Evolutionary conservation across 2,113 vertebrate species (phyloP).

Genomic region (Perca fluviatilis): DNA sequence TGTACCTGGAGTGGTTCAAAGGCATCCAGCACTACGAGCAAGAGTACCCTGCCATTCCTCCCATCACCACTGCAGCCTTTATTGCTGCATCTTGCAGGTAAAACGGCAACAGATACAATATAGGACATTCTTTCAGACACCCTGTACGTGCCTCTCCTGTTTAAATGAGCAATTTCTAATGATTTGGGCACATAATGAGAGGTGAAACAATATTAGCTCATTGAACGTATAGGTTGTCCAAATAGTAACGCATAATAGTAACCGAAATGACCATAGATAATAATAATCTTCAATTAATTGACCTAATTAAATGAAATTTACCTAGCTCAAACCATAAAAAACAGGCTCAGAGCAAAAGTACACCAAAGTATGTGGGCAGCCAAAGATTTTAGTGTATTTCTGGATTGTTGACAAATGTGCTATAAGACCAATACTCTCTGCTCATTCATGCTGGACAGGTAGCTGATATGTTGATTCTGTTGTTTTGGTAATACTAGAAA

Average conservation of each 20-base stretch:
- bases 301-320: too few relatives aligned
- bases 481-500: too few relatives aligned
- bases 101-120: slow-evolving; percentile 49
- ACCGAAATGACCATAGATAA: neutral
- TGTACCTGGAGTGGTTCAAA: slow-evolving; percentile 94
- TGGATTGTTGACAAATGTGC: too few relatives aligned
- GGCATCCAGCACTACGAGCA: slow-evolving; percentile 93
- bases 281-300: too few relatives aligned
- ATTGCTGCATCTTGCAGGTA: slow-evolving; percentile 94
- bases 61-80: slow-evolving; percentile 91
- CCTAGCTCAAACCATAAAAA: neutral
- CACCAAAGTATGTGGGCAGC: neutral
- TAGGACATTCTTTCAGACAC: neutral
- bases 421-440: too few relatives aligned
- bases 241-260: neutral
- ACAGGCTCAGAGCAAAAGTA: neutral
- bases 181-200: neutral
- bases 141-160: neutral
- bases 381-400: too few relatives aligned
- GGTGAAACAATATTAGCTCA: neutral
- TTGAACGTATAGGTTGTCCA: neutral
- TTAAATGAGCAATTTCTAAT: neutral
- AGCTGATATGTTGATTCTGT: too few relatives aligned
- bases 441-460: too few relatives aligned
- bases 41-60: slow-evolving; percentile 90